phyloP scores from a whole-genome alignment of 1,140 invertebrate genomes.

The Drosophila nebulosa region DNA sequence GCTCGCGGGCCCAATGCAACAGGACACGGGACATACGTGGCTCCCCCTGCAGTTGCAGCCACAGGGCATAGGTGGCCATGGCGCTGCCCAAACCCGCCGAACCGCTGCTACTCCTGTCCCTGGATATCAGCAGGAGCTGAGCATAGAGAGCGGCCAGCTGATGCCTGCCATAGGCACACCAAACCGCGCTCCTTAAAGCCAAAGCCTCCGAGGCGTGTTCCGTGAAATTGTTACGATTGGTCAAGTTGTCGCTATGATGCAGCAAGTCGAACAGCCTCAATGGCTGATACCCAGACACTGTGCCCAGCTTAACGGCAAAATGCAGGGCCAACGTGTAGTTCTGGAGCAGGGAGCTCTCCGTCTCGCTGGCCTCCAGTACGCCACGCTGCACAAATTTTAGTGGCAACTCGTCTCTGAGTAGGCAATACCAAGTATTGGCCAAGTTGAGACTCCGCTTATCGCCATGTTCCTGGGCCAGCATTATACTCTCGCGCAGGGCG shows the following conservation, averaged over 20 bases:
- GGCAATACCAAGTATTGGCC: conserved; percentile 90
- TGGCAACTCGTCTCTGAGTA: conserved; percentile 82
- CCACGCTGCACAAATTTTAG: conserved; percentile 53
- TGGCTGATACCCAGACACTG: conserved; percentile 70
- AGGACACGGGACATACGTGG: conserved; percentile 83
- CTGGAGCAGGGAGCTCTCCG: conserved; percentile 83
- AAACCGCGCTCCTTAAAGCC: conserved; percentile 90
- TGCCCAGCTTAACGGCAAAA: conserved; percentile 83
- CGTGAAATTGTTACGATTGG: conserved; percentile 91
- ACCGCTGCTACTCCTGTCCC: conserved; percentile 83
- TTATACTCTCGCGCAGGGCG: conserved; percentile 91
- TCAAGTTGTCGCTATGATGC: conserved; percentile 91
- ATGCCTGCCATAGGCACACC: conserved; percentile 92
- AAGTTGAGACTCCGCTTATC: conserved; percentile 93
- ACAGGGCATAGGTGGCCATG: conserved; percentile 86
- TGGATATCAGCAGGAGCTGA: conserved; percentile 86
- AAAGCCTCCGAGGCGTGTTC: conserved; percentile 90
- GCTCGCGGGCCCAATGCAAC: conserved; percentile 83
- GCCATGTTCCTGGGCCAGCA: conserved; percentile 92
- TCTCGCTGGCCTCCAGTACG: conserved; percentile 72
- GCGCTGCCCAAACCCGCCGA: conserved; percentile 87
- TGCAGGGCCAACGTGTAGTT: conserved; percentile 86
- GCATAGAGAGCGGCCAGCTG: conserved; percentile 90
- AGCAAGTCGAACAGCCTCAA: conserved; percentile 86
- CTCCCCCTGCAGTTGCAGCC: conserved; percentile 84